Conservation (phyloP, 2,797 vertebrate genomes). For the Chaetodon trifasciatus region DNA sequence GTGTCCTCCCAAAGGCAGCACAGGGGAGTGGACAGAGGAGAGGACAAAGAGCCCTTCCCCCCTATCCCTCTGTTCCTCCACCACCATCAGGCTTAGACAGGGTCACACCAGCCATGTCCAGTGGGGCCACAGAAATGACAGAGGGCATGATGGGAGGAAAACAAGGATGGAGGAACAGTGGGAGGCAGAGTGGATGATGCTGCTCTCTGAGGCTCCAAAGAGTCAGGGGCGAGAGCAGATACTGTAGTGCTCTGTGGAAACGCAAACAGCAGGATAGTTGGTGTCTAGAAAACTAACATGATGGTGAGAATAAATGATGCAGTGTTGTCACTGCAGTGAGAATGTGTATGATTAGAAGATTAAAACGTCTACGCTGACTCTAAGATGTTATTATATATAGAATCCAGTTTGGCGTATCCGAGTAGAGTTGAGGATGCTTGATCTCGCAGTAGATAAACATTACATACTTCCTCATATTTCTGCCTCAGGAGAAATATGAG, state of each 20-base stretch:
- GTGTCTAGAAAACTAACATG: constrained; percentile 2
- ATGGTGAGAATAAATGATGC: not conserved
- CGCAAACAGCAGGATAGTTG: constrained; percentile 29
- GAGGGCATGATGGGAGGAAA: constrained; percentile 36
- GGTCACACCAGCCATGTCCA: constrained; percentile 53
- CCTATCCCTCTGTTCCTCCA: not conserved
- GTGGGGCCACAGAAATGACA: constrained; percentile 35
- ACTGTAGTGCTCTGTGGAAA: constrained; percentile 28
- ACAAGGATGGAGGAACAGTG: constrained; percentile 37
- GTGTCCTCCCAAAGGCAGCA: constrained; percentile 38
- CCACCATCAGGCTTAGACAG: constrained; percentile 44
- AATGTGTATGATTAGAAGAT: constrained; percentile 30
- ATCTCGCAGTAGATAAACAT: constrained; percentile 45
- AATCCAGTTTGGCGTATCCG: constrained; percentile 10
- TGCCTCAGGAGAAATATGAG: constrained; percentile 42
- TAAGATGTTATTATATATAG: constrained; percentile 27
- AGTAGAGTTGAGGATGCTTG: constrained; percentile 7
- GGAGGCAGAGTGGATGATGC: constrained; percentile 55
- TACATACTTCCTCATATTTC: constrained; percentile 50
- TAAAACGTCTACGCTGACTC: constrained; percentile 15
- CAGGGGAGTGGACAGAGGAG: constrained; percentile 29
- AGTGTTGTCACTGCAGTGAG: constrained; percentile 14
- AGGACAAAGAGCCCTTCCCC: constrained; percentile 40
- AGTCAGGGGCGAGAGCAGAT: constrained; percentile 23
- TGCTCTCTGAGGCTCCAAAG: constrained; percentile 25